These are phyloP conservation scores for rabbit (Oryctolagus cuniculus) DNA, from an alignment of 2,113 vertebrate genomes.

Conservation along the genomic window DNA sequence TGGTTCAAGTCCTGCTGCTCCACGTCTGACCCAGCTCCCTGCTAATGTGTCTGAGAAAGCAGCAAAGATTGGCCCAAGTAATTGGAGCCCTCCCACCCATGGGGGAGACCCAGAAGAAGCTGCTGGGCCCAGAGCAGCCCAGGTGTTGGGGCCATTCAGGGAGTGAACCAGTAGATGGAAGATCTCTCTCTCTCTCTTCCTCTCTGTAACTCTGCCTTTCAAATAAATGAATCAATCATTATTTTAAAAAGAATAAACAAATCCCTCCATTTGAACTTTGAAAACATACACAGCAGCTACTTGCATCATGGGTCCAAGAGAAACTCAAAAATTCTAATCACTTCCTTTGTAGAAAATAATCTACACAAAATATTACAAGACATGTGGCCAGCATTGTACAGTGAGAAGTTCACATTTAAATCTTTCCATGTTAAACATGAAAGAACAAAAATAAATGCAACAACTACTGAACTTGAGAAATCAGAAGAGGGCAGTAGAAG, in stretches of 20 bases:
- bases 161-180: no score
- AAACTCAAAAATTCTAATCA: slow-evolving; percentile 45
- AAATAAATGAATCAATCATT: no score
- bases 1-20: no score
- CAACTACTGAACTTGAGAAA: slow-evolving; percentile 22
- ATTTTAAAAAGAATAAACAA: neutral
- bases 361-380: slow-evolving; percentile 7
- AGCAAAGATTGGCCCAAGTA: no score
- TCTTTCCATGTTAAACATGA: slow-evolving; percentile 41
- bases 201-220: no score
- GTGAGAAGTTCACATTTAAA: slow-evolving; percentile 34
- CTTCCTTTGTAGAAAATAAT: neutral
- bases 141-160: no score
- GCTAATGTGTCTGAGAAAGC: no score
- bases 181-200: no score
- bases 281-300: slow-evolving; percentile 1
- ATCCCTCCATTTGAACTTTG: neutral
- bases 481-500: slow-evolving; percentile 55
- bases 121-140: no score
- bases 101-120: no score
- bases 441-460: slow-evolving; percentile 1
- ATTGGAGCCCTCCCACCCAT: no score
- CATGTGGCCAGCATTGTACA: neutral
- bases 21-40: no score
- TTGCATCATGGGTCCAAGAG: neutral